Evolutionary conservation across 2,113 vertebrate species (phyloP), one percentile per base, ranked within the genome.

Genomic region (Clarias macrocephalus): DNA sequence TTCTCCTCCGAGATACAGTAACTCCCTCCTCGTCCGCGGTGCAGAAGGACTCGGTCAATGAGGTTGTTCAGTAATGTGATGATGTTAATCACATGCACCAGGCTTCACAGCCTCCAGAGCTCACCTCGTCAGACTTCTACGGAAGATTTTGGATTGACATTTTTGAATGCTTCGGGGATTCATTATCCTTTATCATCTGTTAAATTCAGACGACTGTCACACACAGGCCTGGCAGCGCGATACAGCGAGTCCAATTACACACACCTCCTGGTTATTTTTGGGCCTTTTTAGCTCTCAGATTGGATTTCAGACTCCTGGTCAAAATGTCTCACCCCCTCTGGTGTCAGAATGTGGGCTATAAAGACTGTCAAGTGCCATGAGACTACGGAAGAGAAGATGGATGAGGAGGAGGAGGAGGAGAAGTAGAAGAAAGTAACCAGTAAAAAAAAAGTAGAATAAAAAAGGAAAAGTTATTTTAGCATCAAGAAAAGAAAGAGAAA

Each of bases 161-260:
- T 59, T 59, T 59, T 80, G 16, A 80, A 30, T 59, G n/a, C 18
- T 21, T 80, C 18, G 54, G 23, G 25, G 62, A 65, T 65, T 82
- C 81, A 82, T 48, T 66, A 66, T 66, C 19, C 33, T 82, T 81
- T 52, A 82, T 62, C 54, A 82, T 56, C 85, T 21, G 85, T 82
- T 80, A 70, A 59, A 25, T 42, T 37, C 21, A 33, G 28, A 80
- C 23, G 23, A 11, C 25, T 77, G 48, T 86, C 76, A 86, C 10
- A 62, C 10, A 19, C 52, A 70, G 54, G 13, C 9, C 72, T n/a
- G 56, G 60, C 48, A 54, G 42, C 11, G 18, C 15, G 37, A 63
- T 68, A 37, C 52, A 28, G 28, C 10, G 75, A 80, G 63, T 80
- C 77, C 56, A n/a, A 86, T 72, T 73, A 70, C 65, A 62, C 54